Percentiles rank a stretch among this genome's conserved stretches.
Evolutionary conservation across 2,888 invertebrate genomes (phyloP).

Genomic region (Macaria notata): DNA sequence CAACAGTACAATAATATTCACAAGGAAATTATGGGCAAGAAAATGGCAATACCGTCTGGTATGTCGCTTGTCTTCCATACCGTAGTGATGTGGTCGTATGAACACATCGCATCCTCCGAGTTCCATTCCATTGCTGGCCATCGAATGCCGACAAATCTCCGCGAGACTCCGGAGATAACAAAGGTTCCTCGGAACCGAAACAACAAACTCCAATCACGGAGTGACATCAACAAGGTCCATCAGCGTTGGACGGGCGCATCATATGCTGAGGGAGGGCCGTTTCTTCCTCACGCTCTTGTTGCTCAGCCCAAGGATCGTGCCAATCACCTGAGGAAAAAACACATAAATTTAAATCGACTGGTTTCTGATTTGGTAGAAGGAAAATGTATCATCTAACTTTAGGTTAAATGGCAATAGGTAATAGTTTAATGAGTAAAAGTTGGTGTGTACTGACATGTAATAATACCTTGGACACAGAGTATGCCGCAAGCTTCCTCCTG

Average conservation of each 20-base stretch:
- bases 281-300: conserved; percentile 90
- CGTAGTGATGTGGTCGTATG: conserved; percentile 40
- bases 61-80: conserved; percentile 34
- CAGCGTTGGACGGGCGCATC: conserved; percentile 53
- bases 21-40: conserved; percentile 29
- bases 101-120: conserved; percentile 38
- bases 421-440: neutral
- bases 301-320: conserved; percentile 89
- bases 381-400: neutral
- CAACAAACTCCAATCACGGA: conserved; percentile 71
- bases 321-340: conserved; percentile 78
- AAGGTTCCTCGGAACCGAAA: conserved; percentile 60
- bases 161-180: conserved; percentile 52
- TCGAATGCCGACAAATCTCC: conserved; percentile 48
- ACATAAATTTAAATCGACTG: conserved; percentile 4
- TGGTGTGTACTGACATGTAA: conserved; percentile 21
- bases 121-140: conserved; percentile 38
- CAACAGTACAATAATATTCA: conserved; percentile 23
- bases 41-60: conserved; percentile 22
- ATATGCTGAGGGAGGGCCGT: conserved; percentile 90
- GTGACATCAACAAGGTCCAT: conserved; percentile 54
- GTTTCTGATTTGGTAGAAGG: neutral
- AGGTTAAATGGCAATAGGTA: too few species aligned
- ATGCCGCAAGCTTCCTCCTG: conserved; percentile 87
- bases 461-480: conserved; percentile 88